Evolutionary conservation across 1,140 invertebrate genomes (phyloP).

Genomic region (Mizuhopecten yessoensis): DNA sequence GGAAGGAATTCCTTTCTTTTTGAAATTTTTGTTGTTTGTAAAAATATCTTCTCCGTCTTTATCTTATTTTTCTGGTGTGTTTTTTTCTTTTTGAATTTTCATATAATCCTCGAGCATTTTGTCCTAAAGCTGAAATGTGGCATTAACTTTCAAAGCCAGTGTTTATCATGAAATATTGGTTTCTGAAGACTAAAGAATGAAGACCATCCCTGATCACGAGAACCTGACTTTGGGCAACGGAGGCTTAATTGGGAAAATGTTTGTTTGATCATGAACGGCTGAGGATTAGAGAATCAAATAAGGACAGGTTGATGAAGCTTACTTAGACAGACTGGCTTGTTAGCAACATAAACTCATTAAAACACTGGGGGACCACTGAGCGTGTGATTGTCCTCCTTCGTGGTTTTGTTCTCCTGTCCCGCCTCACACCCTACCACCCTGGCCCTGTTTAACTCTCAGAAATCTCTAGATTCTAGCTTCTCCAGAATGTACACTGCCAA

Average conservation of each 20-base stretch:
- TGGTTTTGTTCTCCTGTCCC: not conserved
- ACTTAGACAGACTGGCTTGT: slow-evolving; percentile 23
- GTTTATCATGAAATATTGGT: not conserved
- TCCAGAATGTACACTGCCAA: not conserved
- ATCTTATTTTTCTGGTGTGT: too few species aligned
- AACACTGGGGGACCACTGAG: not conserved
- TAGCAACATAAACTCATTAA: not conserved
- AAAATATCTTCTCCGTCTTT: too few species aligned
- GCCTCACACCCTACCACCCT: not conserved
- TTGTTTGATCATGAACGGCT: slow-evolving; percentile 4
- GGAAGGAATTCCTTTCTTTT: too few species aligned
- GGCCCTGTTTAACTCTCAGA: not conserved
- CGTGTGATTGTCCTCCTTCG: not conserved
- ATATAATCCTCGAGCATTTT: too few species aligned
- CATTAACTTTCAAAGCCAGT: too few species aligned
- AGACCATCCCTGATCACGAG: not conserved
- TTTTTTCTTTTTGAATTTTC: too few species aligned
- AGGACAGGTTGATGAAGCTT: not conserved
- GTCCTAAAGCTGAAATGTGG: too few species aligned
- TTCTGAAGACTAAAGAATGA: not conserved
- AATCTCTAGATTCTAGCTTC: not conserved
- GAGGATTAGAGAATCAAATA: slow-evolving; percentile 18
- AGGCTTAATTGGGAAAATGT: not conserved
- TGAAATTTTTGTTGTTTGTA: too few species aligned
- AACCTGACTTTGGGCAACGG: not conserved